These are phyloP conservation scores for Morus bassanus DNA, from an alignment of 2,797 vertebrate genomes.

Conservation along the genomic window DNA sequence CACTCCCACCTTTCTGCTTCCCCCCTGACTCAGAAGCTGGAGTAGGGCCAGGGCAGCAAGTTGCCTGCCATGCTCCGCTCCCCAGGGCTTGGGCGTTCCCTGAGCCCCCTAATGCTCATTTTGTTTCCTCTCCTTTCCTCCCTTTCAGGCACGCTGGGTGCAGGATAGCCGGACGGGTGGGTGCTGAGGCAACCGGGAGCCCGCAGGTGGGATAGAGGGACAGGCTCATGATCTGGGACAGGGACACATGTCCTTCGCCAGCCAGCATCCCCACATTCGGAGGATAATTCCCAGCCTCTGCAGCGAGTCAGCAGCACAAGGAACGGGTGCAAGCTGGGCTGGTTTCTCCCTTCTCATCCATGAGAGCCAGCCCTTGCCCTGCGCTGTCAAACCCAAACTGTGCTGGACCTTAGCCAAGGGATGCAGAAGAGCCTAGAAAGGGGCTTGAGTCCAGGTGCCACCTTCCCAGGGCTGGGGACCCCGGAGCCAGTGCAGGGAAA, in stretches of 20 bases:
- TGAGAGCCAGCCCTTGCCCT: rapidly evolving
- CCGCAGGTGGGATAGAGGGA: rapidly evolving
- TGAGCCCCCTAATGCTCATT: background rate
- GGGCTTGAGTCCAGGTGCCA: background rate
- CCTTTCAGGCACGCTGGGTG: rapidly evolving
- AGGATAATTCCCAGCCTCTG: background rate
- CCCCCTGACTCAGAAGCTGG: background rate
- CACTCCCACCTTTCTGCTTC: background rate
- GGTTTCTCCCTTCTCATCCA: background rate
- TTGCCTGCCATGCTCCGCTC: rapidly evolving
- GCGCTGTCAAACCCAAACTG: rapidly evolving
- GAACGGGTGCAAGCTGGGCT: background rate
- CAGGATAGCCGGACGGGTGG: rapidly evolving
- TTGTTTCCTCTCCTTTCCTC: background rate
- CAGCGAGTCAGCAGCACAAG: rapidly evolving
- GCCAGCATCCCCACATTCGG: rapidly evolving
- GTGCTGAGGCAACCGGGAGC: background rate
- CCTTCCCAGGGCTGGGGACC: background rate
- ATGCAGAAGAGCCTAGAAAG: background rate
- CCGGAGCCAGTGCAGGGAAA: rapidly evolving
- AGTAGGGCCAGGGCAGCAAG: background rate
- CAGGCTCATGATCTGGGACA: background rate
- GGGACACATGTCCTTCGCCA: background rate
- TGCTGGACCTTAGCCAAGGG: background rate
- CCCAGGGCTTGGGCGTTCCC: rapidly evolving